A percentile compares a stretch with the other conserved stretches of the same genome.
Conservation (phyloP, 1,140 invertebrate species). For the Adelges cooleyi region DNA sequence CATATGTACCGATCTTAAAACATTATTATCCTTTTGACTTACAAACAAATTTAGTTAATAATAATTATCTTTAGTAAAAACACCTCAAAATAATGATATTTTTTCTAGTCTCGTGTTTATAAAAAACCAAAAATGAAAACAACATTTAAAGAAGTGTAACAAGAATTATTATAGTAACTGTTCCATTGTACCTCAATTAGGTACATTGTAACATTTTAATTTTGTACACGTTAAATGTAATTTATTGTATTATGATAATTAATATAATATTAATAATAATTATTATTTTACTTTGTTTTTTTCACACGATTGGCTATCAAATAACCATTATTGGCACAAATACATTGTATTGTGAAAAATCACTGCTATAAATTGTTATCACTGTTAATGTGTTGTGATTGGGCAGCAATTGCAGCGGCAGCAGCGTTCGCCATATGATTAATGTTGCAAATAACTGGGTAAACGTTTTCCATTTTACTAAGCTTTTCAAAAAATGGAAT, state of each 20-base stretch:
- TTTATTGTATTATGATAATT: not conserved
- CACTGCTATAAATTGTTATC: constrained; percentile 14
- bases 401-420: constrained; percentile 41
- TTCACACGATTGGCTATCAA: not conserved
- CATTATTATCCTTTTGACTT: too few species aligned
- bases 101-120: too few species aligned
- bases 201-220: not conserved
- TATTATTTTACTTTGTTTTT: not conserved
- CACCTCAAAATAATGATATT: too few species aligned
- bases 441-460: constrained; percentile 79
- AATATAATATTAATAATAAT: not conserved
- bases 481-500: constrained; percentile 93
- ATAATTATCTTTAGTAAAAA: too few species aligned
- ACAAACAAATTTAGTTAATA: too few species aligned
- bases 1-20: too few species aligned
- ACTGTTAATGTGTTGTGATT: not conserved
- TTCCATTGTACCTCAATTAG: not conserved
- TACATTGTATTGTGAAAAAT: constrained; percentile 4
- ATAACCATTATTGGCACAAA: constrained; percentile 20
- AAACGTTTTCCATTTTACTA: constrained; percentile 87
- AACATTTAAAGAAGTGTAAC: not conserved
- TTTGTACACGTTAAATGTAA: not conserved
- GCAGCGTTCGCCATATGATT: constrained; percentile 43
- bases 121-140: too few species aligned
- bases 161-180: not conserved